phyloP scores from a whole-genome alignment of 2,797 vertebrate species.

The Peromyscus nudipes region DNA sequence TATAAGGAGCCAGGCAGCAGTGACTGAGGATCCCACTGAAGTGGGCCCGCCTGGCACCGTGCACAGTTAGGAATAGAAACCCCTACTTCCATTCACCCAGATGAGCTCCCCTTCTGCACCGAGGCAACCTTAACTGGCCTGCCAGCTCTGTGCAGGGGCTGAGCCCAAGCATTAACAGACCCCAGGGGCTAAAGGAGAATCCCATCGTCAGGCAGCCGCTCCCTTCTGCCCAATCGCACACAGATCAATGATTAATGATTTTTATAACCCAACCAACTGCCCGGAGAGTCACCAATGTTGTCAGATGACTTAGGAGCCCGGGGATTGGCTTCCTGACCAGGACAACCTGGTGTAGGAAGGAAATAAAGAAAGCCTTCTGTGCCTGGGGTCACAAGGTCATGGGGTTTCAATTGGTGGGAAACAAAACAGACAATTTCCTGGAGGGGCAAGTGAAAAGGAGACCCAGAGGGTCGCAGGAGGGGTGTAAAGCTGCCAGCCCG shows the following conservation, averaged over 20 bases:
- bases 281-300: not conserved
- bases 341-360: not conserved
- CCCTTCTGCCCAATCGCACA: not conserved
- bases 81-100: not conserved
- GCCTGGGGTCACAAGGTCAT: not conserved
- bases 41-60: not conserved
- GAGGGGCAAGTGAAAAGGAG: not conserved
- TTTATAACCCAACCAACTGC: not conserved
- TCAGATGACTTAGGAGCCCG: not conserved
- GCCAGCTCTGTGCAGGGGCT: not conserved
- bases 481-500: constrained; percentile 2
- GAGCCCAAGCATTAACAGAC: not conserved
- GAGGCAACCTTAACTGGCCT: not conserved
- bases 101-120: not conserved
- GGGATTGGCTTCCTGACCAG: not conserved
- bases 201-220: not conserved
- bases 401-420: not conserved
- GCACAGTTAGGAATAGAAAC: not conserved
- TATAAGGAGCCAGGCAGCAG: not conserved
- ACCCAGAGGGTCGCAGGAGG: not conserved
- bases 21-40: not conserved
- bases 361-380: constrained; percentile 45
- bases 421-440: constrained; percentile 51
- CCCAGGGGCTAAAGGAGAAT: not conserved
- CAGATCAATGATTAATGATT: not conserved